phyloP scores from a whole-genome alignment of 2,888 invertebrate species.

The Rambutsinella grinnellia region DNA sequence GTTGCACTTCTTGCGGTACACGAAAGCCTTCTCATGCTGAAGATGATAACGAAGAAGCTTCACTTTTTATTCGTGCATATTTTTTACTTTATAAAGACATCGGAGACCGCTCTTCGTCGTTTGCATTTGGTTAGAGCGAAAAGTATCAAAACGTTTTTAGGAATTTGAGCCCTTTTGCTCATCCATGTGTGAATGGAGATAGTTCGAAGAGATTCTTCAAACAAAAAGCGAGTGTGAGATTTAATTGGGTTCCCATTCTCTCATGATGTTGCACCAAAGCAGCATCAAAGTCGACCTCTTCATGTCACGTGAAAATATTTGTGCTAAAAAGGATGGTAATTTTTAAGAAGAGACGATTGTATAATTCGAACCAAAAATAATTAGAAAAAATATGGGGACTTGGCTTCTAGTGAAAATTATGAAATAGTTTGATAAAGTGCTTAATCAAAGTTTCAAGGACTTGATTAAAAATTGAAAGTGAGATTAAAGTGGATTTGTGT shows the following conservation, averaged over 20 bases:
- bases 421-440: neutral
- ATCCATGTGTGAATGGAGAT: conserved; percentile 10
- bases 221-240: conserved; percentile 41
- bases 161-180: conserved; percentile 35
- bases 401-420: neutral
- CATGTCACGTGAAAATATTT: conserved; percentile 27
- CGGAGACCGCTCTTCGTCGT: neutral
- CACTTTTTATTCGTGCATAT: conserved; percentile 7
- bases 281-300: conserved; percentile 26
- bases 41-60: neutral
- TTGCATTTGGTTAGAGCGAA: neutral
- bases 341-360: neutral
- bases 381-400: neutral
- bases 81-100: neutral
- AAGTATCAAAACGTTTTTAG: conserved; percentile 1
- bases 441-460: no score
- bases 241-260: conserved; percentile 47
- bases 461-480: no score
- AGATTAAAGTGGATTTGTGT: no score
- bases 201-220: neutral
- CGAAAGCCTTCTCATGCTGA: no score
- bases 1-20: no score
- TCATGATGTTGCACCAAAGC: conserved; percentile 32
- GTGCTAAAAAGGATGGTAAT: conserved; percentile 18
- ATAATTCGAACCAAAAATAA: neutral